Evolutionary conservation across 1,140 invertebrate genomes (phyloP), one percentile per base, ranked within the genome.

Genomic region (Ylistrum balloti): DNA sequence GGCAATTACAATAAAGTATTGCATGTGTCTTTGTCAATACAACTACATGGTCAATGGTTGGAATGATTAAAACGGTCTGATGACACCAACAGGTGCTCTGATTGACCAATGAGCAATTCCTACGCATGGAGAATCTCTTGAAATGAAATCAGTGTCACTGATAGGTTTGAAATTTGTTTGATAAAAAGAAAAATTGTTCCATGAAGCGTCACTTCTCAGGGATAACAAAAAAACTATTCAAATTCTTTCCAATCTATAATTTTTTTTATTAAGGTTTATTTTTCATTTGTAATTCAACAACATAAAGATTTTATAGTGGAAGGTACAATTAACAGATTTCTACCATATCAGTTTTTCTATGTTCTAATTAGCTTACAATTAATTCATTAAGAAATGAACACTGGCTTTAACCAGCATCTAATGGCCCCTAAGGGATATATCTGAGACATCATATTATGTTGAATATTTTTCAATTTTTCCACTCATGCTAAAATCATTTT

Each of bases 121-220:
- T 28, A 28, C 56, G 28, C 56, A 74, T 74, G n/a, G 28, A 74
- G 56, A 5, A 74, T 74, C 9, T 74, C 28, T 74, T 9, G 56
- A 74, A 74, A 74, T 74, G 15, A 74, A 74, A 74, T 74, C 56
- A 28, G 56, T 74, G 56, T 74, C 56, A 74, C 56, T 3, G 56
- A 74, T 74, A 74, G n/a, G 56, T 28, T 74, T 74, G n/a, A 28
- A 28, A 28, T 1, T 28, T 74, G 5, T 28, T 1, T 48, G 45
- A 48, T 17, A 9, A 20, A n/a, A n/a, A n/a, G n/a, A n/a, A 13
- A 48, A 13, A 5, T 22, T 17, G 56, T 28, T 28, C 13, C 0
- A n/a, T 28, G 9, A n/a, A 74, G 56, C 56, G 20, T 45, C 41
- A 74, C 9, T 74, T 74, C 56, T 3, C 56, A 56, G 7, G 17